phyloP scores from a whole-genome alignment of 64 coral and sea anemone species.

The Trachythela sp. region DNA sequence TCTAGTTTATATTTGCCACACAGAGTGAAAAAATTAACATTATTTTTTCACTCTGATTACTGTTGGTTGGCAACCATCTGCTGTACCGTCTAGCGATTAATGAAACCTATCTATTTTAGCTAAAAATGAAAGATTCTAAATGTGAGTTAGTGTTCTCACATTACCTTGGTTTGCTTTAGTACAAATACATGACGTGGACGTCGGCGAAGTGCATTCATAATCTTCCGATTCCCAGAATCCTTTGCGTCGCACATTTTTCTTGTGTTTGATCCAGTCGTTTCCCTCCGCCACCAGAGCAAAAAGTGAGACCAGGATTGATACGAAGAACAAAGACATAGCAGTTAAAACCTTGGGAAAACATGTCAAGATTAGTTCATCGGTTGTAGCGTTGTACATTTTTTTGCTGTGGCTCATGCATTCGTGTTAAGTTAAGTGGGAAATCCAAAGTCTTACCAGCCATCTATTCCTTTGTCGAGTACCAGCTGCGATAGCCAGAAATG shows the following conservation, averaged over 20 bases:
- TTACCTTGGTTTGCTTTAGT: neutral
- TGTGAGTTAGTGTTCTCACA: no score
- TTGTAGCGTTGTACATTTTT: no score
- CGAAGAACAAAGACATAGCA: neutral
- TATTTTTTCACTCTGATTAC: neutral
- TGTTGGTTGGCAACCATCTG: no score
- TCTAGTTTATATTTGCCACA: no score
- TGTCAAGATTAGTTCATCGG: neutral
- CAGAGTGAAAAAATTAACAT: no score
- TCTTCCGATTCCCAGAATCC: neutral
- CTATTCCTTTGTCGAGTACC: neutral
- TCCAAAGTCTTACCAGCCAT: slow-evolving; percentile 9
- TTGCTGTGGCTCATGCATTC: no score
- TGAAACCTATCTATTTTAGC: no score
- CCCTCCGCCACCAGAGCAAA: neutral
- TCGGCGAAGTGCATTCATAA: neutral
- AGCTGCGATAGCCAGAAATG: neutral
- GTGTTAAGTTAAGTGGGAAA: no score
- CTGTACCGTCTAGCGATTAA: no score
- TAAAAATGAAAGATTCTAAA: no score
- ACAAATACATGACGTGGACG: neutral
- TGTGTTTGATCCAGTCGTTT: neutral
- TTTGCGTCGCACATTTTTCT: neutral
- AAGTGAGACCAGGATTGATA: neutral
- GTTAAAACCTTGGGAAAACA: neutral